phyloP scores from a whole-genome alignment of 2,113 vertebrate genomes.

The Oceanites oceanicus region DNA sequence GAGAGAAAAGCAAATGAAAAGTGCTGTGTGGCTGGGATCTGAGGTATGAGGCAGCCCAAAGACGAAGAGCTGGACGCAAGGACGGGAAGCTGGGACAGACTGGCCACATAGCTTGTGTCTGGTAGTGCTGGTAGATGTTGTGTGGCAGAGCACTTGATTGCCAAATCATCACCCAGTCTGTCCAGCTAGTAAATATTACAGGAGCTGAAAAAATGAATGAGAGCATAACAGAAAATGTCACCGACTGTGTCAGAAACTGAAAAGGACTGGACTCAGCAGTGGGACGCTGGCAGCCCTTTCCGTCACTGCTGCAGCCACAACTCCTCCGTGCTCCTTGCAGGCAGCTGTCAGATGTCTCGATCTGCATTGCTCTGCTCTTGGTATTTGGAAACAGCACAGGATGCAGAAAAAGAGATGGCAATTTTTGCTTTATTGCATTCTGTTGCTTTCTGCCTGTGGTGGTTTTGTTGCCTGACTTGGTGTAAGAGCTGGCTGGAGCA shows the following conservation, averaged over 20 bases:
- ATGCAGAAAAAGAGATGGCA: background rate
- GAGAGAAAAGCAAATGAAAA: background rate
- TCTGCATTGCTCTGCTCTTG: background rate
- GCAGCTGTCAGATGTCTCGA: background rate
- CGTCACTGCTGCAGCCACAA: background rate
- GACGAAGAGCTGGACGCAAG: background rate
- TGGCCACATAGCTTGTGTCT: background rate
- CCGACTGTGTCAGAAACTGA: background rate
- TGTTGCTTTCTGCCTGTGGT: background rate
- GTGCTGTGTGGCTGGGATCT: background rate
- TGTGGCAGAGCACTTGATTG: background rate
- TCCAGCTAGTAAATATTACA: background rate
- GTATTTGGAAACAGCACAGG: background rate
- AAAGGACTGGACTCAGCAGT: background rate
- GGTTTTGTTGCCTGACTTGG: background rate
- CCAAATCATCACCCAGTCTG: background rate
- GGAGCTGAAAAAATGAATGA: background rate
- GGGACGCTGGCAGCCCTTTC: background rate
- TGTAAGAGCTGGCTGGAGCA: background rate
- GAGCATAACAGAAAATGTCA: background rate
- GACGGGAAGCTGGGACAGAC: background rate
- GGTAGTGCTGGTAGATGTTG: background rate
- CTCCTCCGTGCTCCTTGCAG: background rate
- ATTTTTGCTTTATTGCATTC: background rate
- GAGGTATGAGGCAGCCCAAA: background rate